A percentile compares a stretch with the other conserved stretches of the same genome.
Evolutionary conservation across 2,888 invertebrate species (phyloP).

Genomic region (Molorchus minor): DNA sequence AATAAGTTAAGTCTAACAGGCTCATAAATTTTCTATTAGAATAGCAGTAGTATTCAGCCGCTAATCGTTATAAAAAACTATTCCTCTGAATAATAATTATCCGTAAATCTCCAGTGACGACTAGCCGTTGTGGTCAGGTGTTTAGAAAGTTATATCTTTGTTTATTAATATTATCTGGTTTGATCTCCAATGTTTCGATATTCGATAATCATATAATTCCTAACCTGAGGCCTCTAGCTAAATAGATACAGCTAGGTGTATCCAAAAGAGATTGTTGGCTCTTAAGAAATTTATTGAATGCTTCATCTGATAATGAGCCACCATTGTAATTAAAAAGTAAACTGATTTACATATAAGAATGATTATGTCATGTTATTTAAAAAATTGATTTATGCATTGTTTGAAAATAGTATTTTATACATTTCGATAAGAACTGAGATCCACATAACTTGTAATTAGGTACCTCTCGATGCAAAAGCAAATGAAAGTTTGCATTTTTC

Average conservation of each 20-base stretch:
- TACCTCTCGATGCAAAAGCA: too few relatives aligned
- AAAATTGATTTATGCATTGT: constrained; percentile 16
- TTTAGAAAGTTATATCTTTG: constrained; percentile 24
- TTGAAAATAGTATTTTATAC: constrained; percentile 1
- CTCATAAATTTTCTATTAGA: constrained; percentile 5
- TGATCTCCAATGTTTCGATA: constrained; percentile 17
- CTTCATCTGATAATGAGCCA: constrained; percentile 38
- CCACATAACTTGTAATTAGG: constrained; percentile 1
- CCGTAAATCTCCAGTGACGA: constrained; percentile 15
- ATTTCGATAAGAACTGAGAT: constrained; percentile 3
- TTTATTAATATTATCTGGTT: constrained; percentile 23
- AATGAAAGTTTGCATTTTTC: too few relatives aligned
- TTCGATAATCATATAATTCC: constrained; percentile 20
- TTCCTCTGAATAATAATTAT: constrained; percentile 8
- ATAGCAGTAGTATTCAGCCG: constrained; percentile 6
- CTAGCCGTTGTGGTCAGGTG: constrained; percentile 12
- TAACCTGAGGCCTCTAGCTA: constrained; percentile 12
- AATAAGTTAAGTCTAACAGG: constrained; percentile 5
- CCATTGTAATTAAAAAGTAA: constrained; percentile 37
- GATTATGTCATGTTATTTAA: constrained; percentile 32
- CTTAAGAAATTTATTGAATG: constrained; percentile 35
- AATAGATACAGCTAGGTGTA: constrained; percentile 30
- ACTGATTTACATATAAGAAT: constrained; percentile 33
- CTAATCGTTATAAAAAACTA: constrained; percentile 1
- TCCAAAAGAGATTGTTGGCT: constrained; percentile 31